phyloP scores from a whole-genome alignment of 2,797 vertebrate genomes.

The Periparus ater region DNA sequence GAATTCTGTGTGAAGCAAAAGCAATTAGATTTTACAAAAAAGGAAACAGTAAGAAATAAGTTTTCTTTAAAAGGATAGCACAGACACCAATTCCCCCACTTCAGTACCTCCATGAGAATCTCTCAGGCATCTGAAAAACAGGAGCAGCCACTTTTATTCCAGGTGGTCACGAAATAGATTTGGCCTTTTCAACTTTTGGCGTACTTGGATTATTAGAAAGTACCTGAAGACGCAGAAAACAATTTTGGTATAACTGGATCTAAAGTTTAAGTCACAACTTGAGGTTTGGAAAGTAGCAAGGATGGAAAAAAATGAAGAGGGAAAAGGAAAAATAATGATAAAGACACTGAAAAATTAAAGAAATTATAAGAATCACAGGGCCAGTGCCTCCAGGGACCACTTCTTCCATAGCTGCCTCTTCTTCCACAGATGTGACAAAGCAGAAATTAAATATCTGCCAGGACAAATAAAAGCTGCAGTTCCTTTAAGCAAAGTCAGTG shows the following conservation, averaged over 20 bases:
- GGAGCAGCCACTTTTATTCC: slow-evolving; percentile 48
- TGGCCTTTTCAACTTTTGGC: slow-evolving; percentile 23
- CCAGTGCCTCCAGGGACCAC: neutral
- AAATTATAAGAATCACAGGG: neutral
- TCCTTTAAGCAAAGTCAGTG: neutral
- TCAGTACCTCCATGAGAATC: slow-evolving; percentile 33
- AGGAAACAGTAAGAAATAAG: slow-evolving; percentile 63
- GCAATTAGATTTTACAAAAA: slow-evolving; percentile 75
- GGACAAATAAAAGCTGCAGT: neutral
- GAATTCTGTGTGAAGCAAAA: slow-evolving; percentile 74
- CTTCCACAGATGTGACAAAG: neutral
- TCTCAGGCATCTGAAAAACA: slow-evolving; percentile 49
- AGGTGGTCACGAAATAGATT: slow-evolving; percentile 39
- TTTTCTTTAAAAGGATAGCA: slow-evolving; percentile 53
- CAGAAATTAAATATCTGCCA: neutral
- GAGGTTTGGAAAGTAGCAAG: neutral
- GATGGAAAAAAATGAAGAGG: neutral
- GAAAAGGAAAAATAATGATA: neutral
- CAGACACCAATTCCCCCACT: slow-evolving; percentile 40
- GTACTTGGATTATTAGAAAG: neutral
- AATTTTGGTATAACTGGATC: neutral
- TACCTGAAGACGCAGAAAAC: neutral
- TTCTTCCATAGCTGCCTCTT: neutral
- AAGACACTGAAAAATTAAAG: neutral
- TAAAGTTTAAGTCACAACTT: neutral